Percentiles rank a stretch among this genome's conserved stretches.
phyloP scores from a whole-genome alignment of 2,113 vertebrate genomes.

The Ictalurus furcatus region DNA sequence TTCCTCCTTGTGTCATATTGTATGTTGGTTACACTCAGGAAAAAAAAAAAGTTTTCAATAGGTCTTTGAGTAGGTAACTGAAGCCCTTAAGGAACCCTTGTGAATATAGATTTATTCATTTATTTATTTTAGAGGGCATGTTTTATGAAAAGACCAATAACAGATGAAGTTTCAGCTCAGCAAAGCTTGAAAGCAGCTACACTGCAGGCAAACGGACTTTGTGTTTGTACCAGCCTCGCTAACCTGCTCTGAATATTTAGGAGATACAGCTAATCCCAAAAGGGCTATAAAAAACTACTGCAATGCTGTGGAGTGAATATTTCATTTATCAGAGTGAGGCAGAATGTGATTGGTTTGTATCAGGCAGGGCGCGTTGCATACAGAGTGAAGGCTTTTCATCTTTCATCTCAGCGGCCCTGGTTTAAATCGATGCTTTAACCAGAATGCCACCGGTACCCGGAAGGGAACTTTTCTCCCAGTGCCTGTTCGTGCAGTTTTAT shows the following conservation, averaged over 20 bases:
- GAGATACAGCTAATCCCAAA: conserved; percentile 29
- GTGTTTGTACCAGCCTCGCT: neutral
- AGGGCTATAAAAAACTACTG: conserved; percentile 11
- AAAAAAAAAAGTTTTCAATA: neutral
- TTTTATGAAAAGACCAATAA: neutral
- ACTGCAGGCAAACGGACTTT: neutral
- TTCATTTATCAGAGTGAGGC: conserved; percentile 41
- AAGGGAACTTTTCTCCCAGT: neutral
- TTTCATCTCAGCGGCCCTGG: neutral
- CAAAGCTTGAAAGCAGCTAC: neutral
- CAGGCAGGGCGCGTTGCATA: conserved; percentile 7
- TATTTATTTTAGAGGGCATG: neutral
- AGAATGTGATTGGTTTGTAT: conserved; percentile 34
- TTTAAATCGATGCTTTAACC: neutral
- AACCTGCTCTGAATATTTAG: conserved; percentile 42
- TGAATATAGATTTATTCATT: neutral
- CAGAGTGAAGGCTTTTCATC: conserved; percentile 18
- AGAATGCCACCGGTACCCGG: neutral
- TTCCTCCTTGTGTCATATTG: neutral
- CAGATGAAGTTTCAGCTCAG: neutral
- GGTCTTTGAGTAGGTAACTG: neutral
- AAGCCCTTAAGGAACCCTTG: neutral
- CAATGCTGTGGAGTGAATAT: conserved; percentile 27
- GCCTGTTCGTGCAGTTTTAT: no score
- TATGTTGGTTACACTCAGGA: neutral